Evolutionary conservation across 1,140 invertebrate genomes (phyloP).

Genomic region (Aculops lycopersici): DNA sequence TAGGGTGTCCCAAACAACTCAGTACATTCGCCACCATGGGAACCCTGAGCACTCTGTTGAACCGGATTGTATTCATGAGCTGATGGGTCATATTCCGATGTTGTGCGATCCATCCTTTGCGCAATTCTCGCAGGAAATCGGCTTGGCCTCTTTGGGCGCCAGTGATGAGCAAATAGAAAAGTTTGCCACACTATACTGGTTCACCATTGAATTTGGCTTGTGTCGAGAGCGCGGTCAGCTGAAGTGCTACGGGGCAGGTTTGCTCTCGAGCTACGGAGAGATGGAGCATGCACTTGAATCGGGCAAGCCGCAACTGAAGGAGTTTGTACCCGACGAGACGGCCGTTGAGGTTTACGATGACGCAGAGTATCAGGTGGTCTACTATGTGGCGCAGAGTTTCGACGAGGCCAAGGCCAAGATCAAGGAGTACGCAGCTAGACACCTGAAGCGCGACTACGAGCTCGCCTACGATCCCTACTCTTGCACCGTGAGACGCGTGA

Average conservation of each 20-base stretch:
- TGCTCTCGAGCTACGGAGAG: slow-evolving; percentile 87
- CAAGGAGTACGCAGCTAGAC: slow-evolving; percentile 43
- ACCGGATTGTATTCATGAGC: slow-evolving; percentile 30
- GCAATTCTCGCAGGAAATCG: slow-evolving; percentile 25
- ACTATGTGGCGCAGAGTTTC: slow-evolving; percentile 71
- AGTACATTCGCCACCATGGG: slow-evolving; percentile 84
- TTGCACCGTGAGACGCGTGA: slow-evolving; percentile 60
- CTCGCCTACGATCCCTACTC: slow-evolving; percentile 89
- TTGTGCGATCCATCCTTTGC: slow-evolving; percentile 23
- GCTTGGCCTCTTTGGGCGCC: slow-evolving; percentile 49
- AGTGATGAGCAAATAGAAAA: slow-evolving; percentile 93
- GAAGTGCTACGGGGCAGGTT: slow-evolving; percentile 78
- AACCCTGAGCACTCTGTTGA: slow-evolving; percentile 87
- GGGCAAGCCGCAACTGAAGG: slow-evolving; percentile 52
- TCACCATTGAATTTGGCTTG: slow-evolving; percentile 92
- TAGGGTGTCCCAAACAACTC: slow-evolving; percentile 91
- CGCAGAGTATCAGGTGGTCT: slow-evolving; percentile 42
- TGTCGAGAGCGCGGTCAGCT: slow-evolving; percentile 65
- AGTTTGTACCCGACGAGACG: slow-evolving; percentile 56
- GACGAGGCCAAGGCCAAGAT: slow-evolving; percentile 75
- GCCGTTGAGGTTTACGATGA: slow-evolving; percentile 68
- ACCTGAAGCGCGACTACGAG: slow-evolving; percentile 52
- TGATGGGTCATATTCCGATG: slow-evolving; percentile 23
- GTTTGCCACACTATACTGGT: slow-evolving; percentile 93
- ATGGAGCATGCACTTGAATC: slow-evolving; percentile 56